phyloP scores from a whole-genome alignment of 2,113 vertebrate species.

The Syrrhaptes paradoxus region DNA sequence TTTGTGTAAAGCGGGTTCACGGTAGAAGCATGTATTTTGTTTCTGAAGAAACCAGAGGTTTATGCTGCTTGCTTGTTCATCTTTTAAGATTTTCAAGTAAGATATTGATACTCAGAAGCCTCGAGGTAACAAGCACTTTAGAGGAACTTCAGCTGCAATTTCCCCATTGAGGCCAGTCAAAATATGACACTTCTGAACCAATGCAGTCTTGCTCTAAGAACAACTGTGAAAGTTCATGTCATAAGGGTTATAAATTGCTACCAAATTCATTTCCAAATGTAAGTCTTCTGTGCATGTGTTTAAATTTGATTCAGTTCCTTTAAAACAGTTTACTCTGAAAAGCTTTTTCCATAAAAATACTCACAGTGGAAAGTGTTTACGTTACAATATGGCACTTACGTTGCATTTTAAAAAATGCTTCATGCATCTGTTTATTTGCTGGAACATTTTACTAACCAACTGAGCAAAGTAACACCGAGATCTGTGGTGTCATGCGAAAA shows the following conservation, averaged over 20 bases:
- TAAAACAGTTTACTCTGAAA: slow-evolving; percentile 14
- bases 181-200: background rate
- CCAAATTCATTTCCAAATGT: slow-evolving; percentile 9
- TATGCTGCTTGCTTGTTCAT: background rate
- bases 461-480: background rate
- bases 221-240: background rate
- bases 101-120: background rate
- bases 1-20: background rate
- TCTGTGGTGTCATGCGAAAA: slow-evolving; percentile 24
- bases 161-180: background rate
- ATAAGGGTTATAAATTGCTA: background rate
- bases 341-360: background rate
- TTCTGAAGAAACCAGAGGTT: background rate
- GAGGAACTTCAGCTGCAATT: background rate
- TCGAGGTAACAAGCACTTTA: background rate
- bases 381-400: background rate
- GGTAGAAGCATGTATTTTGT: background rate
- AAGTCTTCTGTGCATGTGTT: background rate
- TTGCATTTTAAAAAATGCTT: background rate
- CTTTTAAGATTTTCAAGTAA: slow-evolving; percentile 9
- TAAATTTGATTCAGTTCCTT: slow-evolving; percentile 1
- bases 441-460: slow-evolving; percentile 2
- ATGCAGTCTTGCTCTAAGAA: background rate
- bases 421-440: slow-evolving; percentile 29
- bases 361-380: slow-evolving; percentile 11